A percentile compares a stretch with the other conserved stretches of the same genome.
phyloP scores from a whole-genome alignment of 1,140 invertebrate species.

The Drosophila funebris region DNA sequence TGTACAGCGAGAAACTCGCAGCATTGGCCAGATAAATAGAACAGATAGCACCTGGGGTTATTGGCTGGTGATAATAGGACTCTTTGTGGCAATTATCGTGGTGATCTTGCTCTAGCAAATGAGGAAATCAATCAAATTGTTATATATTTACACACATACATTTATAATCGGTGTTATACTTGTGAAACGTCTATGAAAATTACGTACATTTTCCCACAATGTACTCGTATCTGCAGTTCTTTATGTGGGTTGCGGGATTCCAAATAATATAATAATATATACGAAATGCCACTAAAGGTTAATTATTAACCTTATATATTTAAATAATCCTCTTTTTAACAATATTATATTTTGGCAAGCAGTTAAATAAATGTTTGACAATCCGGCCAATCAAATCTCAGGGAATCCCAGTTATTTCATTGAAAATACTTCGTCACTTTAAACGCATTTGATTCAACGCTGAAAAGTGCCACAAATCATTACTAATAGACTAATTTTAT shows the following conservation, averaged over 20 bases:
- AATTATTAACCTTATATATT: background rate
- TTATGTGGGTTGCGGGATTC: background rate
- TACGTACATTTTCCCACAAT: background rate
- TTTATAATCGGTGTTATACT: constrained; percentile 13
- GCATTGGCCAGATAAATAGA: constrained; percentile 87
- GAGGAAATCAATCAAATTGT: constrained; percentile 27
- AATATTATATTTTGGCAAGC: background rate
- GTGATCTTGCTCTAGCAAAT: constrained; percentile 65
- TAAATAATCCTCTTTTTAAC: background rate
- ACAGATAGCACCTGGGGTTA: constrained; percentile 90
- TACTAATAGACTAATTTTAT: too few relatives aligned
- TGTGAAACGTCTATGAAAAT: constrained; percentile 12
- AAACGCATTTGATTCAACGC: too few relatives aligned
- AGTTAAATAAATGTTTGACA: too few relatives aligned
- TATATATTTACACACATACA: constrained; percentile 19
- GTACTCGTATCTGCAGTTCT: background rate
- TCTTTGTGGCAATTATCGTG: constrained; percentile 86
- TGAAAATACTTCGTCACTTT: too few relatives aligned
- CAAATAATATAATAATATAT: constrained; percentile 2
- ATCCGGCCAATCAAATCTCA: too few relatives aligned
- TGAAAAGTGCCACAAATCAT: too few relatives aligned
- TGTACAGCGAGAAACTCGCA: constrained; percentile 88
- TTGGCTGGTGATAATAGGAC: constrained; percentile 88
- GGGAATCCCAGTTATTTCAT: too few relatives aligned
- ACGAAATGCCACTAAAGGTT: background rate